Evolutionary conservation across 1,140 invertebrate species (phyloP).

Genomic region (Coelopa frigida): DNA sequence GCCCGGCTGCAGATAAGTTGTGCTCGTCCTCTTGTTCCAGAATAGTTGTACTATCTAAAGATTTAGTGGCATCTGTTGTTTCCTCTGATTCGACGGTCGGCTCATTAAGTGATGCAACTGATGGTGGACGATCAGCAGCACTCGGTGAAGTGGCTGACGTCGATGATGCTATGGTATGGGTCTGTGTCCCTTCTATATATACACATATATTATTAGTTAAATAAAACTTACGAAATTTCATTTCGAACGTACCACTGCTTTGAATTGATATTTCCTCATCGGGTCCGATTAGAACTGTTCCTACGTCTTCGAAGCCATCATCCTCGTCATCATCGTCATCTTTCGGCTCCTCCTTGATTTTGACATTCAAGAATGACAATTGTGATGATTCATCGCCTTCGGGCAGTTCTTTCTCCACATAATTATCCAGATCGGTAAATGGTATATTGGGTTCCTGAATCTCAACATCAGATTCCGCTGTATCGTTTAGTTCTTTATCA

Average conservation of each 20-base stretch:
- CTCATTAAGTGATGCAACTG: conserved; percentile 24
- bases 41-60: conserved; percentile 68
- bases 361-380: conserved; percentile 27
- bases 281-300: conserved; percentile 29
- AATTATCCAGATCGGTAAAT: conserved; percentile 47
- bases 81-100: conserved; percentile 48
- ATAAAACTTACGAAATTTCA: conserved; percentile 5
- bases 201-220: conserved; percentile 3
- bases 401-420: conserved; percentile 39
- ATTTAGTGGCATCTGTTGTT: conserved; percentile 21
- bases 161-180: conserved; percentile 36
- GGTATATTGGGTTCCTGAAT: conserved; percentile 44
- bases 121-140: conserved; percentile 28
- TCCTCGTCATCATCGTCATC: conserved; percentile 48
- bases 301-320: conserved; percentile 51
- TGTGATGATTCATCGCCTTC: conserved; percentile 22
- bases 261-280: conserved; percentile 40
- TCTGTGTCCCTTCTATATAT: conserved; percentile 34
- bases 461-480: conserved; percentile 43
- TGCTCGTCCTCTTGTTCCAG: conserved; percentile 53
- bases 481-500: conserved; percentile 42
- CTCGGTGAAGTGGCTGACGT: conserved; percentile 32
- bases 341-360: conserved; percentile 39
- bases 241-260: conserved; percentile 33
- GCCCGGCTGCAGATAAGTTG: conserved; percentile 43